Conservation (phyloP, 2,888 invertebrate species). For the Drosophila tripunctata region DNA sequence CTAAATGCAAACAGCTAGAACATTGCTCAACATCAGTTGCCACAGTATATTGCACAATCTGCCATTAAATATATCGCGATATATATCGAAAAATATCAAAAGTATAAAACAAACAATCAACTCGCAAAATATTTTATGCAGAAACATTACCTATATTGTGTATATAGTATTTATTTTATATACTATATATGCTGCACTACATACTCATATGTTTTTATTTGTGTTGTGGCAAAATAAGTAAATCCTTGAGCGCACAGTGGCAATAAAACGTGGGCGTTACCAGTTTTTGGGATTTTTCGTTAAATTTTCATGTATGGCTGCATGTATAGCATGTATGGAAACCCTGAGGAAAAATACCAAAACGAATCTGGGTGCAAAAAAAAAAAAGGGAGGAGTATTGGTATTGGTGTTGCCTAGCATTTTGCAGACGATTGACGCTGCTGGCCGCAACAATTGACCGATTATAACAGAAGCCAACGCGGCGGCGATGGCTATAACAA, state of each 20-base stretch:
- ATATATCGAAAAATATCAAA: constrained; percentile 34
- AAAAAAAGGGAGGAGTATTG: too few species aligned
- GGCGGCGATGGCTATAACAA: constrained; percentile 36
- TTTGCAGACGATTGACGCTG: constrained; percentile 50
- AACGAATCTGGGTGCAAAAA: not conserved
- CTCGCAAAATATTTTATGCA: constrained; percentile 40
- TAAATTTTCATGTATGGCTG: constrained; percentile 2
- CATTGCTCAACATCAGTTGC: not conserved
- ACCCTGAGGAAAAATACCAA: not conserved
- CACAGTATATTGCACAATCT: constrained; percentile 54
- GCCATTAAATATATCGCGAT: constrained; percentile 52
- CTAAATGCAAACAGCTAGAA: not conserved
- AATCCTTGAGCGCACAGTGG: constrained; percentile 41
- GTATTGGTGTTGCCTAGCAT: constrained; percentile 1
- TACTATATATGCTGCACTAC: constrained; percentile 1
- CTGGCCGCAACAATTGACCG: constrained; percentile 66
- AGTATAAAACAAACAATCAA: constrained; percentile 51
- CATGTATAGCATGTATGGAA: constrained; percentile 11
- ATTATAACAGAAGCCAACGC: constrained; percentile 51
- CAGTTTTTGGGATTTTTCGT: constrained; percentile 23
- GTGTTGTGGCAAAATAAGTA: constrained; percentile 35
- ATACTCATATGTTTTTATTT: constrained; percentile 33
- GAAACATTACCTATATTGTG: not conserved
- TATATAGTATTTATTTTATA: constrained; percentile 20
- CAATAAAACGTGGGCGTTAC: constrained; percentile 55